These are phyloP conservation scores for Epirrhoe alternata DNA, from an alignment of 2,888 invertebrate species.

Conservation along the genomic window DNA sequence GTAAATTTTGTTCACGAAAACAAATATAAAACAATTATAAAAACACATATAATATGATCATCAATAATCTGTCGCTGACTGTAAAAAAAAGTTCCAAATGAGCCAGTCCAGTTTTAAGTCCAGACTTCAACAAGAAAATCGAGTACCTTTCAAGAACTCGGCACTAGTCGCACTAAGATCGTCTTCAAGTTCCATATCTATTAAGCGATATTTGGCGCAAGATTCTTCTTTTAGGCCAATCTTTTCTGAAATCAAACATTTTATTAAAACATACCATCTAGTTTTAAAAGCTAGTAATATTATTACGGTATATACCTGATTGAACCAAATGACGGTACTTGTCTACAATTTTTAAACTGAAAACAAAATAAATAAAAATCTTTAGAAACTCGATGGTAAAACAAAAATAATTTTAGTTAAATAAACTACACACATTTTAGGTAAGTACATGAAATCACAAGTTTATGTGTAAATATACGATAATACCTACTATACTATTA, in stretches of 20 bases:
- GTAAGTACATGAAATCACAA: no score
- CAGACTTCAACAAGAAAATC: background rate
- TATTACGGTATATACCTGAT: constrained; percentile 53
- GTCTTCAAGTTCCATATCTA: constrained; percentile 48
- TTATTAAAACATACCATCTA: constrained; percentile 2
- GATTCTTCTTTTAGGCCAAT: constrained; percentile 14
- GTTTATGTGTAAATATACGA: background rate
- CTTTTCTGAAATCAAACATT: constrained; percentile 14
- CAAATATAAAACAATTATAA: no score
- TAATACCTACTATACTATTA: background rate
- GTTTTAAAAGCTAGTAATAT: background rate
- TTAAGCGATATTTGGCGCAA: constrained; percentile 26
- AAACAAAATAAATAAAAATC: constrained; percentile 52
- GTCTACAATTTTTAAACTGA: constrained; percentile 63
- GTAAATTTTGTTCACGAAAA: background rate
- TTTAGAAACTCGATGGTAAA: background rate
- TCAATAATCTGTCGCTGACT: no score
- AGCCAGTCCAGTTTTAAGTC: background rate
- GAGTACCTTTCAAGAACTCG: constrained; percentile 51
- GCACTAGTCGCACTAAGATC: constrained; percentile 49
- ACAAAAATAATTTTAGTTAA: background rate
- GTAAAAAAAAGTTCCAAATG: no score
- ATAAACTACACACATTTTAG: no score
- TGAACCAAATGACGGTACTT: constrained; percentile 63
- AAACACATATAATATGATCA: no score